phyloP scores from a whole-genome alignment of 2,113 vertebrate genomes.

The Aegypius monachus region DNA sequence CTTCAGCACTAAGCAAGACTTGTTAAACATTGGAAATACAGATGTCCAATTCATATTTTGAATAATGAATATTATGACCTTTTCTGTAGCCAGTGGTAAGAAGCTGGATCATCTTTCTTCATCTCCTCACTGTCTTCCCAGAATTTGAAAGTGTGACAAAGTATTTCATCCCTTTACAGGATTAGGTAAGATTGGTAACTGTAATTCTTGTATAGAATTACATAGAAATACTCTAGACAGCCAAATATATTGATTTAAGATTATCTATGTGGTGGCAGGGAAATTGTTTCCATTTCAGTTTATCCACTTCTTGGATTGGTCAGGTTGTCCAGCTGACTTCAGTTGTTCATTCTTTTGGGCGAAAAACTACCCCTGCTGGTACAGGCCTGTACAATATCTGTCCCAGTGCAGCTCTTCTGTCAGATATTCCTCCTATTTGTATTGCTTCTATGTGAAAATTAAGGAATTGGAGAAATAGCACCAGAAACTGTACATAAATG shows the following conservation, averaged over 20 bases:
- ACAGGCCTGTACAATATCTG: neutral
- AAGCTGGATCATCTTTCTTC: neutral
- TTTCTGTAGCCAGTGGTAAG: conserved; percentile 6
- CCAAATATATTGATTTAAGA: neutral
- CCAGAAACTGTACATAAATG: neutral
- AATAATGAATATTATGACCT: neutral
- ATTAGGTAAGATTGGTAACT: neutral
- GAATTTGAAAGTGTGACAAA: neutral
- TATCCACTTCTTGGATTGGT: neutral
- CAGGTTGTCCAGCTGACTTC: neutral
- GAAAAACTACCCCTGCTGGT: neutral
- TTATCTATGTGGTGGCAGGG: neutral
- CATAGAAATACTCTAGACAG: neutral
- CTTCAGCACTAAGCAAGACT: neutral
- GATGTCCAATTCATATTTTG: neutral
- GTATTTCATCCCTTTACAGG: neutral
- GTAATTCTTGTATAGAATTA: neutral
- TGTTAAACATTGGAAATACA: conserved; percentile 10
- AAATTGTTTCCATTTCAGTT: neutral
- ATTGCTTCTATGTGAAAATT: neutral
- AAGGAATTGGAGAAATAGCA: neutral
- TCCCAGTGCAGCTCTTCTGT: neutral
- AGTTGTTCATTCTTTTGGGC: neutral
- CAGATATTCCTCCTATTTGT: neutral
- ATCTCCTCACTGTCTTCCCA: neutral